Evolutionary conservation across 1,140 invertebrate genomes (phyloP).

Genomic region (Saxidomus purpurata): DNA sequence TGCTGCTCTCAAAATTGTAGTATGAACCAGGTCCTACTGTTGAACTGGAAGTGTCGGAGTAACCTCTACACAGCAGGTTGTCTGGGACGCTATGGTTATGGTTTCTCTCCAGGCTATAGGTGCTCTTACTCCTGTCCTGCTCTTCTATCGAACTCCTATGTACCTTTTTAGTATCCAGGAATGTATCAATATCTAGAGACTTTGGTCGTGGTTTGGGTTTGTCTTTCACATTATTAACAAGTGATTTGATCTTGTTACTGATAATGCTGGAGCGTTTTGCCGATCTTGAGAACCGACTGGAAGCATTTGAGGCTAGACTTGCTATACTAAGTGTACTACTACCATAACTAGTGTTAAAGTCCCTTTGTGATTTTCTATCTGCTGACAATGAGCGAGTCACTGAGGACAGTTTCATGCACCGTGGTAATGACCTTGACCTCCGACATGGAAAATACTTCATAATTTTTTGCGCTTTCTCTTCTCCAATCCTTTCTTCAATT

Average conservation of each 20-base stretch:
- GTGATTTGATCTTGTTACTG: constrained; percentile 79
- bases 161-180: constrained; percentile 36
- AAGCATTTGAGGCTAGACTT: constrained; percentile 69
- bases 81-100: constrained; percentile 76
- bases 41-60: constrained; percentile 62
- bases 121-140: constrained; percentile 49
- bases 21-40: constrained; percentile 80
- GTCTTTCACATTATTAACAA: constrained; percentile 67
- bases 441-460: constrained; percentile 83
- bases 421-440: constrained; percentile 80
- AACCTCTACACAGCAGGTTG: constrained; percentile 59
- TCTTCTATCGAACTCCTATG: constrained; percentile 45
- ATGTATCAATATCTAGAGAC: constrained; percentile 80
- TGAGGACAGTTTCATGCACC: constrained; percentile 75
- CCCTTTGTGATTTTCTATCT: constrained; percentile 52
- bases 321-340: constrained; percentile 75
- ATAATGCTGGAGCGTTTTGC: constrained; percentile 81
- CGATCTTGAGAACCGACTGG: constrained; percentile 72
- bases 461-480: constrained; percentile 76
- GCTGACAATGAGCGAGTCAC: constrained; percentile 65
- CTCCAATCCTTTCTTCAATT: constrained; percentile 79
- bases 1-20: constrained; percentile 82
- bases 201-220: constrained; percentile 78
- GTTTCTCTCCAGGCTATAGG: constrained; percentile 47
- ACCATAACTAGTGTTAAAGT: constrained; percentile 42